Evolutionary conservation across 2,113 vertebrate species (phyloP).

Genomic region (Takifugu bimaculatus): DNA sequence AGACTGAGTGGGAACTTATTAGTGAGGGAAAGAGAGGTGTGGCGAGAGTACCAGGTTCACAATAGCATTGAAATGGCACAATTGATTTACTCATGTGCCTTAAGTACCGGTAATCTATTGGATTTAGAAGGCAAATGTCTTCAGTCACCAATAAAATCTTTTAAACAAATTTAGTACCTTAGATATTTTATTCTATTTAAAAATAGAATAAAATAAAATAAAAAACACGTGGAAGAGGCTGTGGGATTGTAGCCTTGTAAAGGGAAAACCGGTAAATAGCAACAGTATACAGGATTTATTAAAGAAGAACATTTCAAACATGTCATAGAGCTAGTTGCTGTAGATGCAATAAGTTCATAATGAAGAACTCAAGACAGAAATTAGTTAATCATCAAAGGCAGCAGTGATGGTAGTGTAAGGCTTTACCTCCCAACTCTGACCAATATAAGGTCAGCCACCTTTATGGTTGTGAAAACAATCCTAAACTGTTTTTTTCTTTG

Average conservation of each 20-base stretch:
- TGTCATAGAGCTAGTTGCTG: background rate
- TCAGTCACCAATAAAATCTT: no score
- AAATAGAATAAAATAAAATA: no score
- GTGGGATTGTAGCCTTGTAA: background rate
- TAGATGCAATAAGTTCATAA: slow-evolving; percentile 18
- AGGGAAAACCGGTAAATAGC: background rate
- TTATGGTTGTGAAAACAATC: slow-evolving; percentile 7
- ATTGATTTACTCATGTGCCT: background rate
- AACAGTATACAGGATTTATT: background rate
- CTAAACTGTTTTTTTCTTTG: background rate
- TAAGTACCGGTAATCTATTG: background rate
- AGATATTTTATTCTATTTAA: no score
- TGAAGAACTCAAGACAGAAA: slow-evolving; percentile 11
- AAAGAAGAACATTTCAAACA: background rate
- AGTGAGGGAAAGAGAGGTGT: slow-evolving; percentile 11
- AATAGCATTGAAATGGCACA: no score
- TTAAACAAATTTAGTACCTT: no score
- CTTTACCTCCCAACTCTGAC: slow-evolving; percentile 36
- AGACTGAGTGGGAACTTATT: background rate
- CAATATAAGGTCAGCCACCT: background rate
- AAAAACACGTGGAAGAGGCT: no score
- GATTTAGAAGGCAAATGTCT: background rate
- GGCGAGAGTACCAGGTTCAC: background rate
- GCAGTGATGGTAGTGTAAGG: slow-evolving; percentile 63
- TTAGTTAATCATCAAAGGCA: slow-evolving; percentile 55